phyloP scores from a whole-genome alignment of 2,113 vertebrate species.

The Hylia prasina region DNA sequence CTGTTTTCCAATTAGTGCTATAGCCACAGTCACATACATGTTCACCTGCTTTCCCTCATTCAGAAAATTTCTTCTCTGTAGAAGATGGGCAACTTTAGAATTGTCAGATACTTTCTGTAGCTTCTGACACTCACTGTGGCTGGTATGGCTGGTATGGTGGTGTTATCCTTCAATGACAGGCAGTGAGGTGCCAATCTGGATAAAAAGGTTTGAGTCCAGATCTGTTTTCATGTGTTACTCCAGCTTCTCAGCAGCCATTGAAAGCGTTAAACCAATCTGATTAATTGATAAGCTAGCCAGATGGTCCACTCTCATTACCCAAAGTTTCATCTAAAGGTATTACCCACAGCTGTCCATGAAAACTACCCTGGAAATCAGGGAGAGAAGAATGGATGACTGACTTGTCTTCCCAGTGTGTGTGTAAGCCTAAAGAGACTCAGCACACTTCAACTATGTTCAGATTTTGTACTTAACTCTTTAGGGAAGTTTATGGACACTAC shows the following conservation, averaged over 20 bases:
- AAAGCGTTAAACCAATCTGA: background rate
- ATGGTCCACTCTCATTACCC: background rate
- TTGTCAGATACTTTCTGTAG: background rate
- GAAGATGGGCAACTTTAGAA: background rate
- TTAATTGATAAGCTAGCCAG: fast-evolving
- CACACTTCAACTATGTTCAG: background rate
- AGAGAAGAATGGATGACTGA: background rate
- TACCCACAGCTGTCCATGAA: background rate
- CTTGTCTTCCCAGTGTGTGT: background rate
- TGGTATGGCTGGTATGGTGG: fast-evolving
- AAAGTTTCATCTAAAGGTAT: background rate
- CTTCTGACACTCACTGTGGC: background rate
- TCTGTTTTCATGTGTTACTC: background rate
- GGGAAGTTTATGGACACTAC: background rate
- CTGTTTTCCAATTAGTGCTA: background rate
- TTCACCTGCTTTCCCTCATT: background rate
- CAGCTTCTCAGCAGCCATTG: background rate
- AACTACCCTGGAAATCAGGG: background rate
- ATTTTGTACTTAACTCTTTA: background rate
- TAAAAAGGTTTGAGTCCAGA: background rate
- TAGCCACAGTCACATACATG: background rate
- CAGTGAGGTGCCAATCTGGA: background rate
- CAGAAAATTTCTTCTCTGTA: background rate
- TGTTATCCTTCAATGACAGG: background rate
- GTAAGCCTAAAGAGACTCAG: background rate